phyloP scores from a whole-genome alignment of 2,113 vertebrate species.

The Corythaixoides concolor region DNA sequence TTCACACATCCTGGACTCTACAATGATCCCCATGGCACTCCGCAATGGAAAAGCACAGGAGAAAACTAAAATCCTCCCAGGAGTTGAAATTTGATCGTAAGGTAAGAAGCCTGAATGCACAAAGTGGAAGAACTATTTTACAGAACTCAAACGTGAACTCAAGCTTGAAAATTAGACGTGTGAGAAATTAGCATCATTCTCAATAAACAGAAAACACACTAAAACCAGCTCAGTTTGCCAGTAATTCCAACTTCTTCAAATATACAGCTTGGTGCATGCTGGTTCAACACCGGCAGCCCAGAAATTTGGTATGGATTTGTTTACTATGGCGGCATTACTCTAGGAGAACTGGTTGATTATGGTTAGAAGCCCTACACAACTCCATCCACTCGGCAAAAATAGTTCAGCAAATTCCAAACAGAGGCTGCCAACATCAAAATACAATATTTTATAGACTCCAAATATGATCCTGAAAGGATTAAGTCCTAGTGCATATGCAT shows the following conservation, averaged over 20 bases:
- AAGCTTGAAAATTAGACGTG: not conserved
- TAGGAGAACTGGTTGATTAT: not conserved
- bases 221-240: not conserved
- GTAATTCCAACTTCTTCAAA: not conserved
- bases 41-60: not conserved
- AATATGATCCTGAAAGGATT: not conserved
- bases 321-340: not conserved
- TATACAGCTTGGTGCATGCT: not conserved
- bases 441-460: not conserved
- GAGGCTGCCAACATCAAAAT: not conserved
- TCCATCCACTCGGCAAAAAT: not conserved
- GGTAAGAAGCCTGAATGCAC: not conserved
- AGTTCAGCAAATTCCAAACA: not conserved
- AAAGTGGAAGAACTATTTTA: not conserved
- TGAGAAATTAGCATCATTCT: not conserved
- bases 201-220: not conserved
- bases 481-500: not conserved
- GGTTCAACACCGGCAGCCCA: not conserved
- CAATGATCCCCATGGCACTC: not conserved
- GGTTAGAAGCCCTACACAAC: not conserved
- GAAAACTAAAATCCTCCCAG: not conserved
- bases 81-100: not conserved
- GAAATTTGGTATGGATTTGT: not conserved
- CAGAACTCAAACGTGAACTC: not conserved
- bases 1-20: not conserved